Conservation (phyloP, 30 jellyfish, hydroid and myxozoan genomes). For the Nemopilema nomurai region DNA sequence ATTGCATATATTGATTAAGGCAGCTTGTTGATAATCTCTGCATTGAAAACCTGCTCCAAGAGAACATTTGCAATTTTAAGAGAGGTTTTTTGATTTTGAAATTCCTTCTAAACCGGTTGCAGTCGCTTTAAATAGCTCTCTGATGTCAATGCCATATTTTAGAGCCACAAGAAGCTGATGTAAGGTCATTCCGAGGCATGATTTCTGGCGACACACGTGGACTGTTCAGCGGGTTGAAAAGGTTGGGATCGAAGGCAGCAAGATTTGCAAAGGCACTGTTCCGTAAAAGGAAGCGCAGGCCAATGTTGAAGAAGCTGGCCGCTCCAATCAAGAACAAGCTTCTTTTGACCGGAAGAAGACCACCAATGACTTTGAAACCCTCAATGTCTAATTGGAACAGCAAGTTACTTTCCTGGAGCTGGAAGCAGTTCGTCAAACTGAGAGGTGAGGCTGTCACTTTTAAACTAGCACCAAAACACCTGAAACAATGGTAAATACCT, state of each 20-base stretch:
- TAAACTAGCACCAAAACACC: too few species aligned
- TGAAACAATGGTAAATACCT: too few species aligned
- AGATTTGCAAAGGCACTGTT: conserved; percentile 3
- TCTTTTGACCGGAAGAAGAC: conserved; percentile 23
- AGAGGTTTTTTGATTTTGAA: too few species aligned
- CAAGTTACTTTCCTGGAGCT: conserved; percentile 39
- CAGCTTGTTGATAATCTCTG: too few species aligned
- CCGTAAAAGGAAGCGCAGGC: background rate
- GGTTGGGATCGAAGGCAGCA: background rate
- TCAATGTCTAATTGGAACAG: conserved; percentile 18
- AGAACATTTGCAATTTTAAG: too few species aligned
- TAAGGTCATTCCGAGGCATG: conserved; percentile 50
- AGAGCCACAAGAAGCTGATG: conserved; percentile 69
- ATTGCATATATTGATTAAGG: too few species aligned
- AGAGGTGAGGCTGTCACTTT: conserved; percentile 59
- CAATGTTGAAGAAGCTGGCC: background rate
- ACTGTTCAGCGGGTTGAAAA: conserved; percentile 2
- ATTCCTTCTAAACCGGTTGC: too few species aligned
- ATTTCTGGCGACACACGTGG: conserved; percentile 44
- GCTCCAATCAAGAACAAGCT: conserved; percentile 9
- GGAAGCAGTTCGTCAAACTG: conserved; percentile 29
- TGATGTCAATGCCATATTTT: background rate
- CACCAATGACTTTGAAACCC: background rate
- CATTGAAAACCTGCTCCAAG: too few species aligned
- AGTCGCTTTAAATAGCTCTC: too few species aligned